A percentile compares a stretch with the other conserved stretches of the same genome.
These are phyloP conservation scores for Mus minutoides DNA, from an alignment of 2,797 vertebrate genomes.

Conservation along the genomic window DNA sequence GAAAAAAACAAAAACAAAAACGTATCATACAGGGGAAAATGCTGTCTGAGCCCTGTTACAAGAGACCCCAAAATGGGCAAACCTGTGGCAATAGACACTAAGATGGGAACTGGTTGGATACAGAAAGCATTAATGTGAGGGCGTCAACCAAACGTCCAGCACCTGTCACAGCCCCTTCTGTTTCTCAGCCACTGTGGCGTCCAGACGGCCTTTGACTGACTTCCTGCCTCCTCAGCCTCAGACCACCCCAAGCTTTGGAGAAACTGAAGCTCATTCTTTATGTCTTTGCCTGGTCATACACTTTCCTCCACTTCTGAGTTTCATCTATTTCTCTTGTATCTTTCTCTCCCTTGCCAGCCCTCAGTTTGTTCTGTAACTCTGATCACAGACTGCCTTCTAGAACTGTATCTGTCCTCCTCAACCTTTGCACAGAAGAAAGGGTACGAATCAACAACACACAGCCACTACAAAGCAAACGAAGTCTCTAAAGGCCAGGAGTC, in stretches of 20 bases:
- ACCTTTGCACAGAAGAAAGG: not conserved
- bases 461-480: not conserved
- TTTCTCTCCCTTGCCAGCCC: not conserved
- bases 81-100: not conserved
- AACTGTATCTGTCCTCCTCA: not conserved
- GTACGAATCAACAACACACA: not conserved
- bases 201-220: not conserved
- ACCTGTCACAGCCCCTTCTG: not conserved
- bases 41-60: not conserved
- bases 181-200: not conserved
- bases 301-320: not conserved
- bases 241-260: not conserved
- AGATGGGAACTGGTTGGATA: not conserved
- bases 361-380: not conserved
- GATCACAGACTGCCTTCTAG: not conserved
- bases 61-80: not conserved
- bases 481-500: not conserved
- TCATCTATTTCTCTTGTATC: not conserved
- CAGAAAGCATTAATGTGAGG: fast-evolving
- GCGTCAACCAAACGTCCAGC: not conserved
- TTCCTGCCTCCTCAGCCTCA: not conserved
- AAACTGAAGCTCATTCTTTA: not conserved
- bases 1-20: not conserved
- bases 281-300: fast-evolving
- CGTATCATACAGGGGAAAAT: not conserved